Percentiles rank a stretch among this genome's conserved stretches.
phyloP scores from a whole-genome alignment of 2,888 invertebrate species.

The Volucella inflata region DNA sequence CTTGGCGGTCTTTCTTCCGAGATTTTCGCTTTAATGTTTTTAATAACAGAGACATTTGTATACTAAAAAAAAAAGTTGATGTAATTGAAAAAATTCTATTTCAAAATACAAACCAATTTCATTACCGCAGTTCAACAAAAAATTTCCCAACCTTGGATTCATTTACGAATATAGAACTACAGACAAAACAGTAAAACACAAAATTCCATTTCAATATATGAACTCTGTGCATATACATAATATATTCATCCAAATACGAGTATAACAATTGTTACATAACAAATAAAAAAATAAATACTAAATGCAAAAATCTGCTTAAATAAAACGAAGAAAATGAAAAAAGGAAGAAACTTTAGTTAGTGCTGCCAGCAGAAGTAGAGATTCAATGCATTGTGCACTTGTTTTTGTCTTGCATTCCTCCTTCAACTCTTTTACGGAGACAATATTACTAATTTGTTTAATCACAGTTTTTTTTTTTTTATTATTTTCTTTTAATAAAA shows the following conservation, averaged over 20 bases:
- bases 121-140: too few relatives aligned
- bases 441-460: conserved; percentile 25
- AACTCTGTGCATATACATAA: conserved; percentile 23
- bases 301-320: conserved; percentile 65
- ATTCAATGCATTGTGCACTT: conserved; percentile 27
- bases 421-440: conserved; percentile 23
- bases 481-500: conserved; percentile 54
- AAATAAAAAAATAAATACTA: conserved; percentile 41
- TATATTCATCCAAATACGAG: conserved; percentile 61
- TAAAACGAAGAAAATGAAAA: conserved; percentile 14
- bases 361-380: conserved; percentile 36
- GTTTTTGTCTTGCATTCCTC: neutral
- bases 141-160: too few relatives aligned
- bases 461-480: conserved; percentile 61
- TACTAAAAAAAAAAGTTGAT: too few relatives aligned
- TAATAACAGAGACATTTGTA: too few relatives aligned
- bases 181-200: neutral
- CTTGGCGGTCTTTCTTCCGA: too few relatives aligned
- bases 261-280: conserved; percentile 65
- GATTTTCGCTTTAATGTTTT: too few relatives aligned
- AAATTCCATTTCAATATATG: neutral
- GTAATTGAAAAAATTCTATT: too few relatives aligned
- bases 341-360: conserved; percentile 34
- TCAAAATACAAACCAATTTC: too few relatives aligned
- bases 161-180: too few relatives aligned